A percentile compares a stretch with the other conserved stretches of the same genome.
Conservation (phyloP, 1,140 invertebrate genomes). For the Megalonaias nervosa region DNA sequence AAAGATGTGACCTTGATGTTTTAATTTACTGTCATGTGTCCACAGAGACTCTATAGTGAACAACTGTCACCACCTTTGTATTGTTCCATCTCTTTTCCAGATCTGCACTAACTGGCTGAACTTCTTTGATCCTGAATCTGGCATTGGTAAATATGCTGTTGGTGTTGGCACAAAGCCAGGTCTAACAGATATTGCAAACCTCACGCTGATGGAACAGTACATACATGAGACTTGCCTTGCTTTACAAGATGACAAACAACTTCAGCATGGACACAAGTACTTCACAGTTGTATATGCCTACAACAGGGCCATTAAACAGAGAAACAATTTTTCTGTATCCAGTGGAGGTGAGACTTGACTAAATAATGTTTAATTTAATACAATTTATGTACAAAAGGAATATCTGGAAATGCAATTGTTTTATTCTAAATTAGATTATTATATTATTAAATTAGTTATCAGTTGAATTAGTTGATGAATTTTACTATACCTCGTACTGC, state of each 20-base stretch:
- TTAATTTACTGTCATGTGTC: too few species aligned
- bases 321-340: slow-evolving; percentile 15
- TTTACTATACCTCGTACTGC: too few species aligned
- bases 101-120: slow-evolving; percentile 45
- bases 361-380: too few species aligned
- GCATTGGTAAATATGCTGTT: slow-evolving; percentile 35
- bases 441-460: too few species aligned
- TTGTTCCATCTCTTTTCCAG: not conserved
- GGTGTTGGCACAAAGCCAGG: slow-evolving; percentile 13
- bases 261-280: slow-evolving; percentile 26
- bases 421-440: too few species aligned
- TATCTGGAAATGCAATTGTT: too few species aligned
- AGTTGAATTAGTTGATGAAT: too few species aligned
- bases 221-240: slow-evolving; percentile 3
- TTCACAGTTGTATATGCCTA: slow-evolving; percentile 26
- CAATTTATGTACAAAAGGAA: too few species aligned
- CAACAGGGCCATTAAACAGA: slow-evolving; percentile 26
- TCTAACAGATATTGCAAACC: slow-evolving; percentile 12
- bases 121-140: slow-evolving; percentile 45
- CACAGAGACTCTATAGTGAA: too few species aligned
- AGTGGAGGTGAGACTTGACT: slow-evolving; percentile 28
- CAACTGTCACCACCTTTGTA: too few species aligned
- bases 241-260: slow-evolving; percentile 5
- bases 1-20: too few species aligned
- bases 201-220: not conserved